Conservation (phyloP, 2,888 invertebrate species). For the Epistrophella euchroma region DNA sequence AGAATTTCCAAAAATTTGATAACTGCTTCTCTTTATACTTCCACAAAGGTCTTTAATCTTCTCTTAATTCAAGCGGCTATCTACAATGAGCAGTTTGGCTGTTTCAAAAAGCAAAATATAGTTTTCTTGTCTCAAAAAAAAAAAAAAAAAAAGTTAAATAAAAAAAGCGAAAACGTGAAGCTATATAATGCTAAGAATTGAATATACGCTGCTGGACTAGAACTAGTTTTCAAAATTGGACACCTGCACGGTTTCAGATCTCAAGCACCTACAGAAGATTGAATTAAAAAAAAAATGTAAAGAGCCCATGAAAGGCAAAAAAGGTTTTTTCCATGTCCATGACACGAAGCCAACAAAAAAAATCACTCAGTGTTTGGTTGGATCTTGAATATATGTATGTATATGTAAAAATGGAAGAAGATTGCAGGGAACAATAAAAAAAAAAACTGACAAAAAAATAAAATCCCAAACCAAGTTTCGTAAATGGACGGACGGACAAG, state of each 20-base stretch:
- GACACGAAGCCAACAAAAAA: constrained; percentile 49
- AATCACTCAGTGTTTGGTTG: constrained; percentile 35
- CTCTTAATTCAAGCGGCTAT: background rate
- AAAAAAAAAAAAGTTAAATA: constrained; percentile 39
- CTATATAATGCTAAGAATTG: constrained; percentile 63
- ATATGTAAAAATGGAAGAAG: constrained; percentile 69
- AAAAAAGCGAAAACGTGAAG: constrained; percentile 72
- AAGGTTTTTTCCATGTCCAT: constrained; percentile 61
- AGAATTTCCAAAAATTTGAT: too few species aligned
- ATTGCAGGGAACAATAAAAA: constrained; percentile 37
- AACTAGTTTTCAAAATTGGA: constrained; percentile 76
- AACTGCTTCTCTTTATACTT: too few species aligned
- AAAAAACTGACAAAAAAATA: constrained; percentile 21
- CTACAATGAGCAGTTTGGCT: background rate
- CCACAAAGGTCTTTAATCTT: too few species aligned
- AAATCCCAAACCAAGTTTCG: constrained; percentile 59
- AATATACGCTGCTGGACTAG: constrained; percentile 69
- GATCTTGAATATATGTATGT: constrained; percentile 33
- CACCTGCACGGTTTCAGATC: constrained; percentile 76
- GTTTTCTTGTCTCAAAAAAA: constrained; percentile 29
- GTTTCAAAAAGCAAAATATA: constrained; percentile 49
- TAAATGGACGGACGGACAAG: constrained; percentile 53
- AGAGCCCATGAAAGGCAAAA: constrained; percentile 62
- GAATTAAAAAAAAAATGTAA: constrained; percentile 48
- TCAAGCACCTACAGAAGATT: constrained; percentile 67